Evolutionary conservation across 64 coral and sea anemone species (phyloP).

Genomic region (Montipora cactus): DNA sequence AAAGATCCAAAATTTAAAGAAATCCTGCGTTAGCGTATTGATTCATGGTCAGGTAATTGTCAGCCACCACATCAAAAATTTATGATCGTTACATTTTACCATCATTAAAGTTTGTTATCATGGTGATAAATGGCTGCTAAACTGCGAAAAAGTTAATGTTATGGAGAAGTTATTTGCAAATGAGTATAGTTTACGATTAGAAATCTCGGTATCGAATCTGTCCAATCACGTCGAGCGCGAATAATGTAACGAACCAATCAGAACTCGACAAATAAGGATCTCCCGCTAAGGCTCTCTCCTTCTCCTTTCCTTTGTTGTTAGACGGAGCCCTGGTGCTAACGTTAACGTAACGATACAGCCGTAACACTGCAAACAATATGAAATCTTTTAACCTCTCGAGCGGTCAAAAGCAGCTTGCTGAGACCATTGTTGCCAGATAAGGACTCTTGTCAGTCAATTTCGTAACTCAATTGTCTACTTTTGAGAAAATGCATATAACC

Average conservation of each 20-base stretch:
- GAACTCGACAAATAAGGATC: not conserved
- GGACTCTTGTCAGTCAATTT: not conserved
- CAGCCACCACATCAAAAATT: not conserved
- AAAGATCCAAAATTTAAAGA: not conserved
- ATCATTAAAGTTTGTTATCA: not conserved
- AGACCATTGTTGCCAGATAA: not conserved
- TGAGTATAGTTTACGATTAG: not conserved
- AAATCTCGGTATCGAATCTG: not conserved
- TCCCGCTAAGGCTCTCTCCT: not conserved
- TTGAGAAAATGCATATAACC: not conserved
- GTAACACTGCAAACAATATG: not conserved
- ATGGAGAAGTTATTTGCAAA: not conserved
- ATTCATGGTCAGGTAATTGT: not conserved
- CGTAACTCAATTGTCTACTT: not conserved
- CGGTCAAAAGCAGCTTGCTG: not conserved
- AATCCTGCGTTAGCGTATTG: not conserved
- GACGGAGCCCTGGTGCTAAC: not conserved
- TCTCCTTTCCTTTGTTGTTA: no score
- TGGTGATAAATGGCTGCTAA: not conserved
- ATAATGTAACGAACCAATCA: not conserved
- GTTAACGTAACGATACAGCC: no score
- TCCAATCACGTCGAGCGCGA: not conserved
- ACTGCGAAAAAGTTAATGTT: not conserved
- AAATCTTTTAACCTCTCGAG: not conserved
- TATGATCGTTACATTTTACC: not conserved